Evolutionary conservation across 1,140 invertebrate genomes (phyloP).

Genomic region (Cyclina sinensis): DNA sequence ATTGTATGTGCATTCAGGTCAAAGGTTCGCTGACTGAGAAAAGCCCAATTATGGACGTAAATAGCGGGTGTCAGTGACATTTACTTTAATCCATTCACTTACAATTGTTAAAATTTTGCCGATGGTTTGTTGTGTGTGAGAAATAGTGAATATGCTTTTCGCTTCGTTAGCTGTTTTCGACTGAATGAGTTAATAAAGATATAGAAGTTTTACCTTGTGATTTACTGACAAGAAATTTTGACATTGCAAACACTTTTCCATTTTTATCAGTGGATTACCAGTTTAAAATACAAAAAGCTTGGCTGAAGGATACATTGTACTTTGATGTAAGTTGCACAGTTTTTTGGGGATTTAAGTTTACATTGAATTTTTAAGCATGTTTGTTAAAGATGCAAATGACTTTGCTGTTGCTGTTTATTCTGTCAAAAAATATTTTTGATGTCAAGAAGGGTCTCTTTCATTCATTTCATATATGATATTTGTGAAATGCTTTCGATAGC

Average conservation of each 20-base stretch:
- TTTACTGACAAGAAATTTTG: background rate
- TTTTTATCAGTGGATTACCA: too few species aligned
- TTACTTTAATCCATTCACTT: constrained; percentile 28
- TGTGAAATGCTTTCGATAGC: too few species aligned
- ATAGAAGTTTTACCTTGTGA: background rate
- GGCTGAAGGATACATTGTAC: too few species aligned
- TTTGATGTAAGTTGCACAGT: background rate
- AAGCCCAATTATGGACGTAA: constrained; percentile 26
- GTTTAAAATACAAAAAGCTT: too few species aligned
- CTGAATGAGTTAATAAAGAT: constrained; percentile 23
- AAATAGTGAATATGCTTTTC: constrained; percentile 6
- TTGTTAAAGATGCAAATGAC: background rate
- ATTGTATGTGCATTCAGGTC: constrained; percentile 2
- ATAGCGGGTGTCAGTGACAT: constrained; percentile 29
- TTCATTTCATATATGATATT: too few species aligned
- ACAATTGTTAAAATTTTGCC: constrained; percentile 21
- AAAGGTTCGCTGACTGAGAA: constrained; percentile 31
- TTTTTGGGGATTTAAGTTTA: background rate
- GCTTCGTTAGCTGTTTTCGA: constrained; percentile 22
- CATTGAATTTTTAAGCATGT: background rate
- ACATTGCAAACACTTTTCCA: too few species aligned
- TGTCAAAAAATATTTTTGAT: too few species aligned
- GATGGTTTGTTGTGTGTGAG: constrained; percentile 28
- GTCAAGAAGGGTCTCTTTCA: too few species aligned
- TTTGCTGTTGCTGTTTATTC: too few species aligned